Percentiles rank a stretch among this genome's conserved stretches.
Evolutionary conservation across 2,797 vertebrate genomes (phyloP).

Genomic region (Limnodromus scolopaceus): DNA sequence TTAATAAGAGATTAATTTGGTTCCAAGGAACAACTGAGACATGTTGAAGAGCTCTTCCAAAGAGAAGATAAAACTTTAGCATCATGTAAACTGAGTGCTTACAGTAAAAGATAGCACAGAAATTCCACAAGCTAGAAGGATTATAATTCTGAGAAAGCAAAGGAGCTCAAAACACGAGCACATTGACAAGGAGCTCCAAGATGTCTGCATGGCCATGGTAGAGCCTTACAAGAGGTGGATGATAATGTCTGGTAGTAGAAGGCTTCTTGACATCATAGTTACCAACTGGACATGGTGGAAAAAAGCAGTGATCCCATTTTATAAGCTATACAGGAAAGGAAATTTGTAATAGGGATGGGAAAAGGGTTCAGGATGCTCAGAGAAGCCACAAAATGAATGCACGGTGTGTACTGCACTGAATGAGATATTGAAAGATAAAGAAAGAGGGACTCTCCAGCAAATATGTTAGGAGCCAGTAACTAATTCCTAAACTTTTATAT

Average conservation of each 20-base stretch:
- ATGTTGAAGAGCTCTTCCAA: not conserved
- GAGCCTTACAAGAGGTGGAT: not conserved
- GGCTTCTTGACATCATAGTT: not conserved
- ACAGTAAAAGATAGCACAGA: not conserved
- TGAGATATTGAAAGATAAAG: not conserved
- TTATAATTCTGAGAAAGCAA: not conserved
- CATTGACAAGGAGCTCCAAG: not conserved
- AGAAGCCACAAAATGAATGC: not conserved
- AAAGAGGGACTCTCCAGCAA: not conserved
- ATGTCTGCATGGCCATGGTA: not conserved
- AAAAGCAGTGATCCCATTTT: not conserved
- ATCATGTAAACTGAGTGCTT: not conserved
- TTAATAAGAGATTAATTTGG: not conserved
- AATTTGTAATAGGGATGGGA: not conserved
- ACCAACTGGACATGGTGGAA: not conserved
- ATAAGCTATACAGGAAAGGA: not conserved
- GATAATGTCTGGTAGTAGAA: not conserved
- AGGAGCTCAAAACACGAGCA: not conserved
- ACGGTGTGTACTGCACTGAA: not conserved
- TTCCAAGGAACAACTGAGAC: not conserved
- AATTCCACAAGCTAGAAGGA: not conserved
- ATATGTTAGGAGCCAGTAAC: not conserved
- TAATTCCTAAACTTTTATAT: not conserved
- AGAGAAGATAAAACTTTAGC: not conserved
- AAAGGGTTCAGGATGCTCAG: not conserved